Conservation (phyloP, 2,113 vertebrate species). For the Tetrao urogallus region DNA sequence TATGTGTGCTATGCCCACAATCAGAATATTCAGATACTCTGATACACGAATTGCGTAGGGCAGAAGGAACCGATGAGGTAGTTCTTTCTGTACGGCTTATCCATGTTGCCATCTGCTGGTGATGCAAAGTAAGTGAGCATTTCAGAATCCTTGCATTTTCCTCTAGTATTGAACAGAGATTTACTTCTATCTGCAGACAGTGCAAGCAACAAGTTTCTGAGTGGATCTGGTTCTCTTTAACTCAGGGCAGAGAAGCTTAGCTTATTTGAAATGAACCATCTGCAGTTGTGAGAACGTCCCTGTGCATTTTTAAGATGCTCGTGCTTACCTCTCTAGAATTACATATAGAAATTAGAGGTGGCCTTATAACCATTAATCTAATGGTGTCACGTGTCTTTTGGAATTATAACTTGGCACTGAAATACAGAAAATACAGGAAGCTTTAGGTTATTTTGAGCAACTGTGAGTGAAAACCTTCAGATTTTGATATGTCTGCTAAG, state of each 20-base stretch:
- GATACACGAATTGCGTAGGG: background rate
- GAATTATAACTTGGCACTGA: background rate
- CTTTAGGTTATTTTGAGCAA: background rate
- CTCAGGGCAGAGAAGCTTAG: background rate
- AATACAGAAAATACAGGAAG: background rate
- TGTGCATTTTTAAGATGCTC: background rate
- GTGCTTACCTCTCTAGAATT: background rate
- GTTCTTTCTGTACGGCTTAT: background rate
- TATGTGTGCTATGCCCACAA: background rate
- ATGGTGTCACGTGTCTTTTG: background rate
- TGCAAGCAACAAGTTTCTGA: background rate
- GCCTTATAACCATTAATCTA: background rate
- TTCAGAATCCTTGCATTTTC: background rate
- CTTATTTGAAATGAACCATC: background rate
- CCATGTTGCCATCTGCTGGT: conserved; percentile 50
- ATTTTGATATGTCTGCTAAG: background rate
- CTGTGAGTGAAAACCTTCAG: background rate
- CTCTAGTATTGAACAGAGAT: background rate
- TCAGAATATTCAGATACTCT: background rate
- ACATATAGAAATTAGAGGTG: background rate
- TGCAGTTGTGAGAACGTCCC: background rate
- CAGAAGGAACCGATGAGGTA: background rate
- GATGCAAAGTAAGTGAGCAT: background rate
- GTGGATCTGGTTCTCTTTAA: background rate
- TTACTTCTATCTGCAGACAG: background rate